phyloP scores from a whole-genome alignment of 2,113 vertebrate genomes.

The Xiphophorus couchianus region DNA sequence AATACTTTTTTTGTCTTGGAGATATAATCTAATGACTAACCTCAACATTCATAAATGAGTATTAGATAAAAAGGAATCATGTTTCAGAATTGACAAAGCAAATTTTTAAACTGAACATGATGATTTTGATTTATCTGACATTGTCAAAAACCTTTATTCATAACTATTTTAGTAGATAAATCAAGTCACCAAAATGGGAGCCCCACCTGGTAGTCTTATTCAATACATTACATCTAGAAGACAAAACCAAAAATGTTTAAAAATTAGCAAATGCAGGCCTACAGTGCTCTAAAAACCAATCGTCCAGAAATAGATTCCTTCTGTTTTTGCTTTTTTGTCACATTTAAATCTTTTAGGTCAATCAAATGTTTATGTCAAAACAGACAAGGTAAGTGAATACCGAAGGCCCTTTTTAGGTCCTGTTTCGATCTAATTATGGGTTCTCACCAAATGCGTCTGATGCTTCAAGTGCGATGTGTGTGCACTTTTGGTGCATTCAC shows the following conservation, averaged over 20 bases:
- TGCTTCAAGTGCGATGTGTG: too few relatives aligned
- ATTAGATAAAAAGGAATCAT: conserved; percentile 25
- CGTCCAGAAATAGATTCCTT: too few relatives aligned
- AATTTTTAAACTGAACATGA: conserved; percentile 27
- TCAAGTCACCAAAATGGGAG: conserved; percentile 33
- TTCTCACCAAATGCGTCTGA: too few relatives aligned
- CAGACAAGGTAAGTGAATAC: too few relatives aligned
- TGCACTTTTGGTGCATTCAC: too few relatives aligned
- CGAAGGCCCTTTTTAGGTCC: too few relatives aligned
- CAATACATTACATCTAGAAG: conserved; percentile 52
- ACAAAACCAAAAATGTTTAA: conserved; percentile 39
- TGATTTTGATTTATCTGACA: conserved; percentile 61
- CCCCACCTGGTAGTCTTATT: conserved; percentile 26
- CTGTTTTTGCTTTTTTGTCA: too few relatives aligned
- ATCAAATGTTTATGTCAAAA: too few relatives aligned
- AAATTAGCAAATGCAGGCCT: background rate
- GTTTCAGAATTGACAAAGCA: conserved; percentile 14
- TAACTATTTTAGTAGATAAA: conserved; percentile 44
- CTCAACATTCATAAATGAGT: conserved; percentile 27
- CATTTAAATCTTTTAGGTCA: too few relatives aligned
- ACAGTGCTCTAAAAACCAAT: too few relatives aligned
- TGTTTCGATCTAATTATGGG: too few relatives aligned
- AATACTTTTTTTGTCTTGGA: conserved; percentile 16
- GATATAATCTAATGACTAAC: conserved; percentile 26
- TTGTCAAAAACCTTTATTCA: conserved; percentile 45